Percentiles rank a stretch among this genome's conserved stretches.
Evolutionary conservation across 2,888 invertebrate species (phyloP).

Genomic region (Calameuta filiformis): DNA sequence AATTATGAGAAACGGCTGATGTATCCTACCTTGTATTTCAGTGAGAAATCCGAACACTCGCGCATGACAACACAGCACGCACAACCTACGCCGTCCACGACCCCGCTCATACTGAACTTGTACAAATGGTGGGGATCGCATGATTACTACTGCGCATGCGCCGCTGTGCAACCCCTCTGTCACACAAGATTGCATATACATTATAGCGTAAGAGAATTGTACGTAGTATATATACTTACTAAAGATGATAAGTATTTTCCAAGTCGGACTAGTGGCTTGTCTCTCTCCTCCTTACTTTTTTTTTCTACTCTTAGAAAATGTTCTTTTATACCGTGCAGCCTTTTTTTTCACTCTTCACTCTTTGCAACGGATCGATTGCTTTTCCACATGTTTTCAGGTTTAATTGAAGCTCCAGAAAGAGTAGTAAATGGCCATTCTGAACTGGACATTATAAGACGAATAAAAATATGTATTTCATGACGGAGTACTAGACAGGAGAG

Average conservation of each 20-base stretch:
- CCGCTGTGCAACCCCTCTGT: not conserved
- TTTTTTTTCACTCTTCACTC: not conserved
- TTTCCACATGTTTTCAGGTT: not conserved
- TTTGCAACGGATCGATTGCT: not conserved
- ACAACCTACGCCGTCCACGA: slow-evolving; percentile 7
- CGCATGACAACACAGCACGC: slow-evolving; percentile 31
- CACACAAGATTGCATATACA: not conserved
- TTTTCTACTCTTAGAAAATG: not conserved
- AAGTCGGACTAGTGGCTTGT: not conserved
- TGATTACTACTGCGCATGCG: not conserved
- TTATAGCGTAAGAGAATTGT: not conserved
- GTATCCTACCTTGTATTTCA: slow-evolving; percentile 48
- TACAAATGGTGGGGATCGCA: not conserved
- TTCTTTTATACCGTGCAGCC: not conserved
- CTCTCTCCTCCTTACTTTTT: not conserved
- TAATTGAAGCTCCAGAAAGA: too few relatives aligned
- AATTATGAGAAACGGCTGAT: not conserved
- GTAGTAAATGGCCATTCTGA: too few relatives aligned
- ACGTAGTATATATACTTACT: not conserved
- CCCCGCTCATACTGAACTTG: not conserved
- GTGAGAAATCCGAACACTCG: slow-evolving; percentile 42
- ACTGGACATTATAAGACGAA: not conserved
- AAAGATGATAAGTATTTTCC: not conserved
- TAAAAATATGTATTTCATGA: not conserved
- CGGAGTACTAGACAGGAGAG: not conserved